Evolutionary conservation across 2,113 vertebrate species (phyloP).

Genomic region (Corythoichthys haematopterus): DNA sequence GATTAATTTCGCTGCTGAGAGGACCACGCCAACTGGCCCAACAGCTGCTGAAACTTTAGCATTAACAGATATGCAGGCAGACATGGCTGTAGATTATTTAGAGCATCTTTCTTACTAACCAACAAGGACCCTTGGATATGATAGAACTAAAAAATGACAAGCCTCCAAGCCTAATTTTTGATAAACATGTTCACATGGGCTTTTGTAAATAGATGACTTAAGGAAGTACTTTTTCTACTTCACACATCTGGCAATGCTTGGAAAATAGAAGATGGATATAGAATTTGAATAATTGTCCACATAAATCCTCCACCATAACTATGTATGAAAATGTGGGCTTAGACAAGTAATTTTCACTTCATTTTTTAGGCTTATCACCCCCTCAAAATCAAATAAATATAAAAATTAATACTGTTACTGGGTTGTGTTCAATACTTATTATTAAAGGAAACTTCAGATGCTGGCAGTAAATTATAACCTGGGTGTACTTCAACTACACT

Average conservation of each 20-base stretch:
- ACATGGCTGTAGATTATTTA: background rate
- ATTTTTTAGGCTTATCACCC: too few species aligned
- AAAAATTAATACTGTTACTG: too few species aligned
- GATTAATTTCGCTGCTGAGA: slow-evolving; percentile 33
- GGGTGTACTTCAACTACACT: too few species aligned
- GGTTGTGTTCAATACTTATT: too few species aligned
- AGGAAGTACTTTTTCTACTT: slow-evolving; percentile 18
- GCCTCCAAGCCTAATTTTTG: background rate
- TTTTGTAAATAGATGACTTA: slow-evolving; percentile 33
- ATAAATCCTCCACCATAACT: background rate
- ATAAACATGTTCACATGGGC: slow-evolving; percentile 11
- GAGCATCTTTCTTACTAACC: background rate
- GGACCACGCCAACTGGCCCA: slow-evolving; percentile 47
- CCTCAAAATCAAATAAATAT: too few species aligned
- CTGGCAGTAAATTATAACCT: too few species aligned
- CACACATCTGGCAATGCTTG: slow-evolving; percentile 37
- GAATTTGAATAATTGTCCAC: background rate
- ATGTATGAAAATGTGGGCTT: too few species aligned
- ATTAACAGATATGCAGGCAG: slow-evolving; percentile 53
- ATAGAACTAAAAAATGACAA: background rate
- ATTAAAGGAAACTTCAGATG: too few species aligned
- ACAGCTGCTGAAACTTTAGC: slow-evolving; percentile 52
- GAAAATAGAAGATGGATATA: slow-evolving; percentile 20
- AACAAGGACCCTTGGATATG: background rate
- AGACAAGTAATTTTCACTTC: too few species aligned